A percentile compares a stretch with the other conserved stretches of the same genome.
Evolutionary conservation across 2,797 vertebrate species (phyloP).

Genomic region (Linurgus olivaceus): DNA sequence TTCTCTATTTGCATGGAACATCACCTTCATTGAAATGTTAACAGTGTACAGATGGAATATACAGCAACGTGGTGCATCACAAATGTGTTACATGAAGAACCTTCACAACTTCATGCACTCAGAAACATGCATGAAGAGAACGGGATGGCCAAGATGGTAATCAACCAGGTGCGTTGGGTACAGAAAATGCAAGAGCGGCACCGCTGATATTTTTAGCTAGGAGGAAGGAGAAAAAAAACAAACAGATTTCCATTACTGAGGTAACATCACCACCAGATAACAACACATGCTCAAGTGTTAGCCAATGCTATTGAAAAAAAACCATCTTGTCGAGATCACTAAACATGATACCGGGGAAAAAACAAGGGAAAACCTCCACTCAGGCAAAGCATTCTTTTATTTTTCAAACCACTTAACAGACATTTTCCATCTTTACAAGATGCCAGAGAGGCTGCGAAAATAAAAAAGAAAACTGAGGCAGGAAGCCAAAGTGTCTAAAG

Average conservation of each 20-base stretch:
- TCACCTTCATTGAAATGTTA: slow-evolving; percentile 82
- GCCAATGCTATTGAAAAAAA: not conserved
- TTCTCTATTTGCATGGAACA: slow-evolving; percentile 63
- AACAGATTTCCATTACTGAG: slow-evolving; percentile 16
- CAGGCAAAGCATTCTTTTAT: not conserved
- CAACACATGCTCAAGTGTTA: slow-evolving; percentile 7
- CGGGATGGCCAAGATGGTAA: slow-evolving; percentile 63
- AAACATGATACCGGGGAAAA: not conserved
- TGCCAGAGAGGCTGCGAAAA: not conserved
- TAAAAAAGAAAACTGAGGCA: not conserved
- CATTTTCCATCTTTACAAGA: not conserved
- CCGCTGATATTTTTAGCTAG: slow-evolving; percentile 74
- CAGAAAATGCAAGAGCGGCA: slow-evolving; percentile 70
- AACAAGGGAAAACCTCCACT: not conserved
- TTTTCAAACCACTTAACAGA: slow-evolving; percentile 4
- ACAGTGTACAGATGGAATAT: slow-evolving; percentile 78
- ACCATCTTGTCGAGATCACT: not conserved
- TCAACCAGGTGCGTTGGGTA: slow-evolving; percentile 73
- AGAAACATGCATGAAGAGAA: slow-evolving; percentile 81
- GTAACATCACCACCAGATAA: not conserved
- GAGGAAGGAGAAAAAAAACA: slow-evolving; percentile 39
- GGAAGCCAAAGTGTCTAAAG: not conserved
- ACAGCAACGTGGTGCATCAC: slow-evolving; percentile 73
- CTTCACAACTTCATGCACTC: slow-evolving; percentile 80
- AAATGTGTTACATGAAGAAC: slow-evolving; percentile 73